These are phyloP conservation scores for Conus canariensis DNA, from an alignment of 2,888 invertebrate species.

Conservation along the genomic window DNA sequence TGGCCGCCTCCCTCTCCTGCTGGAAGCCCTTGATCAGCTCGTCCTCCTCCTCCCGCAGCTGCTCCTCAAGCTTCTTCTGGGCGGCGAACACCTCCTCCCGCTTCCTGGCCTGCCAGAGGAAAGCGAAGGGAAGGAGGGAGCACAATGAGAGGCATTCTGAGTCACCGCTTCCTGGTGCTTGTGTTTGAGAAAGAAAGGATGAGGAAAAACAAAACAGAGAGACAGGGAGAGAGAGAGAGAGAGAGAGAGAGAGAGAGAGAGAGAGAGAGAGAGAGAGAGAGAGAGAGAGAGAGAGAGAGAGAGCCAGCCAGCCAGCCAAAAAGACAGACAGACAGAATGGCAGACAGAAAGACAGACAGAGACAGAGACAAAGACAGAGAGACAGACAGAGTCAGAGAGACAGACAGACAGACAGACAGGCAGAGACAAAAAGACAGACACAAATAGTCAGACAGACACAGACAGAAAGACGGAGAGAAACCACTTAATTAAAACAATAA, in stretches of 20 bases:
- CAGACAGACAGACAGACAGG: background rate
- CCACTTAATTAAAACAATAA: too few relatives aligned
- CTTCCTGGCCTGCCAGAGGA: slow-evolving; percentile 63
- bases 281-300: background rate
- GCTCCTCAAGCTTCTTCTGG: slow-evolving; percentile 75
- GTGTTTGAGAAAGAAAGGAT: background rate
- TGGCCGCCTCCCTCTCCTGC: slow-evolving; percentile 83
- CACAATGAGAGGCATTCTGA: background rate
- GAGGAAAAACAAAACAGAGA: background rate
- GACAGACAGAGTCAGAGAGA: slow-evolving; percentile 38
- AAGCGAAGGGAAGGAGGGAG: background rate
- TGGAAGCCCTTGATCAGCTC: slow-evolving; percentile 66
- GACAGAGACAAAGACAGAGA: background rate
- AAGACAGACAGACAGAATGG: background rate
- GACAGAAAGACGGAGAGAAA: background rate
- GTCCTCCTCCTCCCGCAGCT: slow-evolving; percentile 76
- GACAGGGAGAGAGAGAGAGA: background rate
- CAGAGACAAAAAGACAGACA: background rate
- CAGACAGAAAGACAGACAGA: background rate
- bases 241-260: background rate
- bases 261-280: background rate
- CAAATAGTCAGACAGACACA: background rate
- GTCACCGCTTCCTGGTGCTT: background rate
- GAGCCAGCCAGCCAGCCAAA: background rate
- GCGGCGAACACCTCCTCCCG: slow-evolving; percentile 74